Evolutionary conservation across 30 jellyfish, hydroid and myxozoan genomes (phyloP).

Genomic region (Nemopilema nomurai): DNA sequence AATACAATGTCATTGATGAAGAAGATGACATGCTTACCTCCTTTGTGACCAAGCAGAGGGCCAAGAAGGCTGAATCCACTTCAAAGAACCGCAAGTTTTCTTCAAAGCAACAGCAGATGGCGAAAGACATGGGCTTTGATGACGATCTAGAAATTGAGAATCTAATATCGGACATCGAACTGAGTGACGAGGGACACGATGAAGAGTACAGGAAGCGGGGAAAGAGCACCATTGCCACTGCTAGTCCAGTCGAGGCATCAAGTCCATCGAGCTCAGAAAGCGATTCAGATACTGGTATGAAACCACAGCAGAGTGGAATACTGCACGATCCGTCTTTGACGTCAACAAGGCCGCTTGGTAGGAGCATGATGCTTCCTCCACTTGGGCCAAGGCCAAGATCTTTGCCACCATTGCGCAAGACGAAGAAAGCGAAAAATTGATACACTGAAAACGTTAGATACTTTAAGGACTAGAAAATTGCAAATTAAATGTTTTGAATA

Average conservation of each 20-base stretch:
- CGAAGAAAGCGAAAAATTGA: background rate
- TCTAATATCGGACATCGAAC: background rate
- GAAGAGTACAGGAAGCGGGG: background rate
- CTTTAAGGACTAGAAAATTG: too few relatives aligned
- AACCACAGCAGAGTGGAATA: background rate
- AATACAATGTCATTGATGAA: background rate
- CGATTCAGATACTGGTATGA: background rate
- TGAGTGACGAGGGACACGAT: background rate
- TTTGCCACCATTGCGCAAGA: background rate
- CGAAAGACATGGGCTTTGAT: background rate
- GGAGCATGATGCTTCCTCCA: background rate
- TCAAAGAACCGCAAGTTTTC: background rate
- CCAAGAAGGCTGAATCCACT: background rate
- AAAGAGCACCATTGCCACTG: background rate
- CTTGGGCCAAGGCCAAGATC: background rate
- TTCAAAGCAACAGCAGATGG: conserved; percentile 1
- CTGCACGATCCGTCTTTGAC: background rate
- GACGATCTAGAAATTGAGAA: background rate
- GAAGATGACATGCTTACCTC: background rate
- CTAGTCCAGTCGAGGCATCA: background rate
- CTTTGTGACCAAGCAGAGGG: background rate
- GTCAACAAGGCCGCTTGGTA: background rate
- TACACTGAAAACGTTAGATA: too few relatives aligned
- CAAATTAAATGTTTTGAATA: too few relatives aligned
- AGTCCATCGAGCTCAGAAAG: background rate